A percentile compares a stretch with the other conserved stretches of the same genome.
Conservation (phyloP, 2,888 invertebrate species). For the Anaspis maculata region DNA sequence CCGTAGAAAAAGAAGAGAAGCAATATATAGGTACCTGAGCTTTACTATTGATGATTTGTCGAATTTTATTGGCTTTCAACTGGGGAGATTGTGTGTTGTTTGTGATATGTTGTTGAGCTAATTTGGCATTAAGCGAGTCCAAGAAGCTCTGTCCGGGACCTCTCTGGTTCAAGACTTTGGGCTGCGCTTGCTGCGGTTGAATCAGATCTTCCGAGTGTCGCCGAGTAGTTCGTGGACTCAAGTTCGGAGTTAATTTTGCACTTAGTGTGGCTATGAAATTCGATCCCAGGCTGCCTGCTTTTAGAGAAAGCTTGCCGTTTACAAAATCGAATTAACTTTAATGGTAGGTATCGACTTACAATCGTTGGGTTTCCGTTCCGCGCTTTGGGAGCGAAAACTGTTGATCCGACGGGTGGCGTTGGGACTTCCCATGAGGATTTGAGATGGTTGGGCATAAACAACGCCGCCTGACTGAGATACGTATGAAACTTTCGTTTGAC, state of each 20-base stretch:
- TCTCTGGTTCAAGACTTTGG: slow-evolving; percentile 34
- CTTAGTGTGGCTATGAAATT: slow-evolving; percentile 63
- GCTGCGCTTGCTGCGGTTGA: slow-evolving; percentile 15
- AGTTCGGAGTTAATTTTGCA: slow-evolving; percentile 57
- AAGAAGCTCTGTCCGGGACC: slow-evolving; percentile 57
- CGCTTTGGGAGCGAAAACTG: slow-evolving; percentile 52
- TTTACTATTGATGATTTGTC: slow-evolving; percentile 66
- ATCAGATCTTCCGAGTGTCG: slow-evolving; percentile 44
- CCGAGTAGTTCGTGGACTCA: slow-evolving; percentile 50
- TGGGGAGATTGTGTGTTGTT: slow-evolving; percentile 42
- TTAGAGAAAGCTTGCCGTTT: slow-evolving; percentile 7
- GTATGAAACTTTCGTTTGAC: slow-evolving; percentile 35
- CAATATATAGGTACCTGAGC: slow-evolving; percentile 61
- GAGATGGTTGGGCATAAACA: slow-evolving; percentile 50
- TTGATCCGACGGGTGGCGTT: slow-evolving; percentile 46
- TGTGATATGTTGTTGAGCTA: slow-evolving; percentile 52
- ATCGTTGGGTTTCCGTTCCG: slow-evolving; percentile 51
- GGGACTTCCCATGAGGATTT: slow-evolving; percentile 43
- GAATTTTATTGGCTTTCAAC: slow-evolving; percentile 54
- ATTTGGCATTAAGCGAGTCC: slow-evolving; percentile 73
- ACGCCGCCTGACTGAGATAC: slow-evolving; percentile 38
- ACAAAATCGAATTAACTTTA: slow-evolving; percentile 4
- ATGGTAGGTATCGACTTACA: neutral
- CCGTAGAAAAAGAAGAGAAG: no score
- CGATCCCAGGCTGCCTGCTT: slow-evolving; percentile 52